Evolutionary conservation across 2,888 invertebrate genomes (phyloP), one percentile per base, ranked within the genome.

Genomic region (Macrosiphum euphorbiae): DNA sequence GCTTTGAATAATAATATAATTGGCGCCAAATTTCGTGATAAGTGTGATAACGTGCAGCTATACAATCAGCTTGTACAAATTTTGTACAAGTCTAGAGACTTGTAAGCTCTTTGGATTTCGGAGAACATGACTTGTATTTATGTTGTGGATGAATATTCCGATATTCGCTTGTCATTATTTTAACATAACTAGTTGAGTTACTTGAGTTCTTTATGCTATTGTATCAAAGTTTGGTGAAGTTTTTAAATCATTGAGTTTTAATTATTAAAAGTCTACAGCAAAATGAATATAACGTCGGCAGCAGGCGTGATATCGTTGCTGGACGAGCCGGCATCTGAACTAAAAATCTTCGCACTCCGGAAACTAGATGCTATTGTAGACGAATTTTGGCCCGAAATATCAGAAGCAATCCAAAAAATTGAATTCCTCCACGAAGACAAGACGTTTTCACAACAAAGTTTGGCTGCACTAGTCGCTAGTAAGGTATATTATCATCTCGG

Each of bases 331-430:
- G 98, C 98, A 97, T 97, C 98, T 28, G 99, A 99, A 96, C 96
- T 99, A 94, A 99, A 99, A 96, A 97, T 98, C 52, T 99, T 99
- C 96, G 99, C 99, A 35, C 96, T 99, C 95, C 98, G 98, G 95
- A 99, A 99, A 96, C 96, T 99, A 95, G 98, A 99, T 96, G 97
- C 97, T 95, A 98, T 99, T 95, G 99, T 99, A 1, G 99, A 99
- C 96, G 98, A 99, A 96, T 99, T 99, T 96, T 99, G 99, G 99
- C 98, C 99, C 20, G 99, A 99, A 96, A 99, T 99, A 95, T 99
- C 99, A 0, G 99, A 99, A 96, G 98, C 99, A 28, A 98, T 99
- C 95, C 98, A 98, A 95, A 99, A 99, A 96, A 99, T 99, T 97
- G 97, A 96, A 96, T 96, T 96, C 88, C 89, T 91, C 20, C 92